Base-by-base conservation (phyloP, 1,140 invertebrate species). In the Drosophila yakuba region DNA sequence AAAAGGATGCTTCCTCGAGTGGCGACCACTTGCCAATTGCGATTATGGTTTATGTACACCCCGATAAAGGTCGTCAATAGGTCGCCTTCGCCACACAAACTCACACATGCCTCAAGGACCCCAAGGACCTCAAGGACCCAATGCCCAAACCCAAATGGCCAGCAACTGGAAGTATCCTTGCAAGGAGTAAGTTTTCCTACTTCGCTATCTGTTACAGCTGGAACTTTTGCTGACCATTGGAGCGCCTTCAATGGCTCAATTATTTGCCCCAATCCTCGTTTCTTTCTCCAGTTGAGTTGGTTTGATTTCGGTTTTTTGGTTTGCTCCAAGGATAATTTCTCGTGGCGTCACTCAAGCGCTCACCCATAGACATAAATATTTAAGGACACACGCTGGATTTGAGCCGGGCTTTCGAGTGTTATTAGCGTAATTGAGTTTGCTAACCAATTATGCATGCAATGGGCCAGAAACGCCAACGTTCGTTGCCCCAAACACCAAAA, bases 61-160 rank as follows among this genome's bases (percentile, higher is more conserved):
- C 43, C 84, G 80, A 88, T 88, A 88, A 88, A 88, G 84, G 85
- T 89, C 84, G 84, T 89, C 85, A 90, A 89, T 89, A 78, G 85
- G 84, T 89, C 85, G 85, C 80, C 83, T 67, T 51, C 32, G 45
- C 39, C 51, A 54, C 50, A 60, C 55, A 55, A 12, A 36, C 28
- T 14, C 25, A 52, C 25, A 52, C 57, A 3, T 14, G 41, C 58
- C 60, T 35, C 39, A 62, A 45, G 72, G 57, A 69, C n/a, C 11
- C 32, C 17, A 11, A 4, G 17, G 57, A 69, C n/a, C 11, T 23
- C 17, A 11, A 4, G 17, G 2, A 15, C 8, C 10, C 28, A 28
- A 7, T 7, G 6, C 28, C 28, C 5, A 6, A 28, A 1, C 28
- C 7, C 28, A 28, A 28, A 32, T 12, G 8, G 2, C 28, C 25